Evolutionary conservation across 1,140 invertebrate species (phyloP), one percentile per base, ranked within the genome.

Genomic region (Mylabris phalerata): DNA sequence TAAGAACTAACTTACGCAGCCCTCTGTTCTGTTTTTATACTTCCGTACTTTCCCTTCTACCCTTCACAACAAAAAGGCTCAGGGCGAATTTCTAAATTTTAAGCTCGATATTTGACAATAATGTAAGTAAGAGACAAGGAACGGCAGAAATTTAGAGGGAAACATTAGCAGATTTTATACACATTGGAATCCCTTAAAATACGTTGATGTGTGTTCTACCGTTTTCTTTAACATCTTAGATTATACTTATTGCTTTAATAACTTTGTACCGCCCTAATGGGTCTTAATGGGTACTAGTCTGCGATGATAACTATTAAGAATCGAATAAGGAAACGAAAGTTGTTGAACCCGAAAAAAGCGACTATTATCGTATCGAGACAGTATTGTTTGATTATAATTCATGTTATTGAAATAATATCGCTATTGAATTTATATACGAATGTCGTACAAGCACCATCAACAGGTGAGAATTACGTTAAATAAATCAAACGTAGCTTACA

Each of bases 1-100:
- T 65, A 65, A 67, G 66, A 71, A 71, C 66, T 69, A 70, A 72
- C 70, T 72, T 70, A 67, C 61, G 64, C 67, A 67, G 60, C 65
- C 59, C 63, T 59, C 55, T 42, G 32, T 43, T 47, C 55, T 63
- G 63, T 67, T 67, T 67, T 67, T 65, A 65, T 67, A 65, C 63
- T 61, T 67, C 57, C 66, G 55, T 46, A 47, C 49, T 55, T 32
- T 55, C 58, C 55, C 57, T 60, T 52, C 50, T 11, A 46, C 47
- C 46, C 39, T 50, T 32, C 19, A 32, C 7, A 32, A 32, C 32
- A 32, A 32, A 60, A 27, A 39, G 59, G 50, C 59, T 51, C 49
- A 55, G 42, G 32, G 49, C 57, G 62, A 61, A 60, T 57, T 64
- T 61, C 46, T 9, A 60, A 64, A 64, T 64, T 64, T 64, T 64